Evolutionary conservation across 2,113 vertebrate species (phyloP).

Genomic region (Ceuthmochares aereus): DNA sequence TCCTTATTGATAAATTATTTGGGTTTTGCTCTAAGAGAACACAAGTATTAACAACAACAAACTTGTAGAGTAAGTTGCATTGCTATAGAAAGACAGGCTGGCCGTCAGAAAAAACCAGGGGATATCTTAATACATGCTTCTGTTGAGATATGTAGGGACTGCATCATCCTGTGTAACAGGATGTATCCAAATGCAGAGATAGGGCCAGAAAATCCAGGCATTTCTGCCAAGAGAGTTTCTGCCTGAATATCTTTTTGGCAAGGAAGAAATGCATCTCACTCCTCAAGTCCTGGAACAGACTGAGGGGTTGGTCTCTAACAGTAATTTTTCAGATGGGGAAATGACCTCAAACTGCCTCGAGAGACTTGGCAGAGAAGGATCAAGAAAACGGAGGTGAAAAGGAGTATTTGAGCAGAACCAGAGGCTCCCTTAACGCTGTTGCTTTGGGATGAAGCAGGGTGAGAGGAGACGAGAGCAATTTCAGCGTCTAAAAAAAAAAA

Average conservation of each 20-base stretch:
- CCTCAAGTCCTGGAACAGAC: neutral
- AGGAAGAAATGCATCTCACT: neutral
- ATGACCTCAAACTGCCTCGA: neutral
- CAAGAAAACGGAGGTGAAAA: neutral
- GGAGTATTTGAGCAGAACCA: neutral
- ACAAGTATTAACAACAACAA: neutral
- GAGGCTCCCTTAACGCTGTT: neutral
- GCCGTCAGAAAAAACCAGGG: neutral
- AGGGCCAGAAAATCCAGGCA: neutral
- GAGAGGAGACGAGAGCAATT: neutral
- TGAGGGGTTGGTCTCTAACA: neutral
- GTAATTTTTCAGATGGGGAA: constrained; percentile 4
- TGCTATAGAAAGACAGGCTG: neutral
- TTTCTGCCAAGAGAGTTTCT: neutral
- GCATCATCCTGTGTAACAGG: neutral
- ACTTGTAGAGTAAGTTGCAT: neutral
- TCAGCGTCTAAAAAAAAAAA: neutral
- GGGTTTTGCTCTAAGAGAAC: neutral
- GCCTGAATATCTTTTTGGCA: neutral
- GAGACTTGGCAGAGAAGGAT: neutral
- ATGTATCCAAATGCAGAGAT: neutral
- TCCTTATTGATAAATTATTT: neutral
- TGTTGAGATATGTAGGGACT: neutral
- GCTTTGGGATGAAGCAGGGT: neutral
- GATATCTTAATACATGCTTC: neutral